Conservation (phyloP, 2,888 invertebrate genomes). For the Boloria selene region DNA sequence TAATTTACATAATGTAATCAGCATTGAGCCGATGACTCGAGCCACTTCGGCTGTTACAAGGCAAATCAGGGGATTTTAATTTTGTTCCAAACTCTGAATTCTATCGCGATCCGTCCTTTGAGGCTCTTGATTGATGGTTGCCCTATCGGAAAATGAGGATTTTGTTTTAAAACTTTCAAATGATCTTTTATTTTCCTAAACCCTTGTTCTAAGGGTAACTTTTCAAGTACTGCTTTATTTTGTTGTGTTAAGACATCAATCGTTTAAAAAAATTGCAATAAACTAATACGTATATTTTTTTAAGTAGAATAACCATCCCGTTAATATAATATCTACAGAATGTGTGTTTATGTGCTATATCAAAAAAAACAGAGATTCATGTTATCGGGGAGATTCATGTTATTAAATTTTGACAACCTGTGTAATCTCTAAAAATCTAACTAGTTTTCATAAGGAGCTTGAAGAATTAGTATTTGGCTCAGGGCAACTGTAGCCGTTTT, state of each 20-base stretch:
- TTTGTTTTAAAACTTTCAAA: constrained; percentile 21
- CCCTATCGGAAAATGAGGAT: constrained; percentile 43
- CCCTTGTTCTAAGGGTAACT: background rate
- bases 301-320: too few species aligned
- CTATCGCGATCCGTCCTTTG: constrained; percentile 44
- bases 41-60: constrained; percentile 51
- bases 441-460: too few species aligned
- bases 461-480: too few species aligned
- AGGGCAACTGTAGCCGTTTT: too few species aligned
- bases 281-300: too few species aligned
- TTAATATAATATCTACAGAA: too few species aligned
- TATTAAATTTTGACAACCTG: too few species aligned
- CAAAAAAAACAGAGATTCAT: too few species aligned
- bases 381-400: too few species aligned
- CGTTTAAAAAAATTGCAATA: too few species aligned
- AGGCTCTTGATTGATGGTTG: constrained; percentile 45
- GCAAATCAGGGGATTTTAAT: constrained; percentile 68
- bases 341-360: too few species aligned
- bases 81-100: constrained; percentile 61
- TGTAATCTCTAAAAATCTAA: too few species aligned
- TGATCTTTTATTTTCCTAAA: constrained; percentile 16
- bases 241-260: background rate
- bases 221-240: background rate
- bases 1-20: constrained; percentile 78
- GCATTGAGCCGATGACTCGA: constrained; percentile 68